A percentile compares a stretch with the other conserved stretches of the same genome.
phyloP scores from a whole-genome alignment of 2,888 invertebrate genomes.

The Ceratothoa steindachneri region DNA sequence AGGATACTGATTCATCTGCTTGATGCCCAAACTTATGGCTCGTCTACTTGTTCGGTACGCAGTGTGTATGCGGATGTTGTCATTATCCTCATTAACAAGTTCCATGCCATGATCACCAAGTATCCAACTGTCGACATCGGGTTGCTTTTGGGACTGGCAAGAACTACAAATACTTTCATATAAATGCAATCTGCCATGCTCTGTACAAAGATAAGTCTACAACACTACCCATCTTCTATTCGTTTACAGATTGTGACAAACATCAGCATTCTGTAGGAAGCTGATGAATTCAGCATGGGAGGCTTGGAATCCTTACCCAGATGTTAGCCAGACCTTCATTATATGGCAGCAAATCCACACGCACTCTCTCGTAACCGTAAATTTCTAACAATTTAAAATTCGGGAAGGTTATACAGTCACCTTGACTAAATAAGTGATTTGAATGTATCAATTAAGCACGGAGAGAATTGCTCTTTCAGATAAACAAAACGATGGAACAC shows the following conservation, averaged over 20 bases:
- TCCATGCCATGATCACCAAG: not conserved
- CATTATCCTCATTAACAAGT: not conserved
- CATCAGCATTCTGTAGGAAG: not conserved
- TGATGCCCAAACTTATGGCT: not conserved
- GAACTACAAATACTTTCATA: not conserved
- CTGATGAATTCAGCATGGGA: conserved; percentile 2
- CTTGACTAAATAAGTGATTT: not conserved
- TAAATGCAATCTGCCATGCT: conserved; percentile 1
- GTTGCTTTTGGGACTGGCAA: not conserved
- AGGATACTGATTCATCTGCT: not conserved
- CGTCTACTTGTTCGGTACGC: not conserved
- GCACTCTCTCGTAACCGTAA: not conserved
- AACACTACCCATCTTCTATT: not conserved
- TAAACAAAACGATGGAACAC: not conserved
- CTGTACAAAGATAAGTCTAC: not conserved
- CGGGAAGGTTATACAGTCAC: not conserved
- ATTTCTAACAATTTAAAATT: not conserved
- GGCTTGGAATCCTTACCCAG: conserved; percentile 5
- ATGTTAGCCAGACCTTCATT: not conserved
- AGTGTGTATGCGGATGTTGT: not conserved
- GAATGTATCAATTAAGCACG: not conserved
- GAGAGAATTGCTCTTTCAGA: not conserved
- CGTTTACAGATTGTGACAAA: not conserved
- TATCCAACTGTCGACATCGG: not conserved
- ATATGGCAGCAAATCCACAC: not conserved